Percentiles rank a stretch among this genome's conserved stretches.
These are phyloP conservation scores for Orgyia antiqua DNA, from an alignment of 2,888 invertebrate genomes.

Conservation along the genomic window DNA sequence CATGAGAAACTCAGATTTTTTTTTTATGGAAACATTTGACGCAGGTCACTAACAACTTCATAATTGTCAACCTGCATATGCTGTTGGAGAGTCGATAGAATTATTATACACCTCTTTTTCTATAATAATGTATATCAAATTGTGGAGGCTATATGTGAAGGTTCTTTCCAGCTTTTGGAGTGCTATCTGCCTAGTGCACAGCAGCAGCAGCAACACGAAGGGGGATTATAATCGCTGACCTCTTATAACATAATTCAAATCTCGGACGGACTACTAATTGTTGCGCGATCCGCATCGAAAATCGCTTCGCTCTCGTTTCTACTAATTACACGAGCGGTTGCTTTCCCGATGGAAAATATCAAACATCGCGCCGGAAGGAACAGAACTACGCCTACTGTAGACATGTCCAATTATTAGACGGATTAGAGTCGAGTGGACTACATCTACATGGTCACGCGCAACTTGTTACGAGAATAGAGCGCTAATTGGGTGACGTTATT, in stretches of 20 bases:
- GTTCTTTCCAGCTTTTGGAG: too few species aligned
- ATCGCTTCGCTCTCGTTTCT: conserved; percentile 75
- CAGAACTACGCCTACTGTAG: conserved; percentile 16
- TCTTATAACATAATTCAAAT: conserved; percentile 8
- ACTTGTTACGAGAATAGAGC: neutral
- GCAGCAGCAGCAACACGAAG: too few species aligned
- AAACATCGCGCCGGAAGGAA: conserved; percentile 42
- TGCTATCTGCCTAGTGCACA: too few species aligned
- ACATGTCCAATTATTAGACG: conserved; percentile 14
- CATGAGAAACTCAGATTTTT: neutral
- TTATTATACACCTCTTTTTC: too few species aligned
- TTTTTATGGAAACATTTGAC: too few species aligned
- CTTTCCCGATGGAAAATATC: conserved; percentile 63
- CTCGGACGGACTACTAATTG: conserved; percentile 50
- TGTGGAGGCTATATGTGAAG: too few species aligned
- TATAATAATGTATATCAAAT: too few species aligned
- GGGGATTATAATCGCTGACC: conserved; percentile 6
- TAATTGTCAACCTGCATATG: too few species aligned
- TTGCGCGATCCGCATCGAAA: conserved; percentile 64
- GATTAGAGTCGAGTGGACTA: neutral
- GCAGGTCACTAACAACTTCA: too few species aligned
- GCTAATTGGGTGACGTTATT: neutral
- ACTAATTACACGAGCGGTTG: conserved; percentile 62
- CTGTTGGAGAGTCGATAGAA: too few species aligned
- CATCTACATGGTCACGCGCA: neutral